phyloP scores from a whole-genome alignment of 2,888 invertebrate genomes.

The Sphaeridia pumilis region DNA sequence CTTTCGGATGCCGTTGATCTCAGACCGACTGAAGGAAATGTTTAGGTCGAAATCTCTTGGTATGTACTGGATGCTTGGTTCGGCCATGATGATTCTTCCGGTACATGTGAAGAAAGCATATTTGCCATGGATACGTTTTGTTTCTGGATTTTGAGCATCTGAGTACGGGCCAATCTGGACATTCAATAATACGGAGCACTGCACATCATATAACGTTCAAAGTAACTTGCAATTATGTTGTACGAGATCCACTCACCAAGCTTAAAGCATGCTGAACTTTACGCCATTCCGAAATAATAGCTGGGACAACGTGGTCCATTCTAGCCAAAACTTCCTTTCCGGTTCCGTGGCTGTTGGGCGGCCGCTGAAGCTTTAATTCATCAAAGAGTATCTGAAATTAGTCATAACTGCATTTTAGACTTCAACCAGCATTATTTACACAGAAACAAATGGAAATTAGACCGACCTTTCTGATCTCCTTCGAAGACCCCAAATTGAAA shows the following conservation, averaged over 20 bases:
- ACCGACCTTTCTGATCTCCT: conserved; percentile 63
- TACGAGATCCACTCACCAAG: too few relatives aligned
- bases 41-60: conserved; percentile 68
- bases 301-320: conserved; percentile 59
- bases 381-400: conserved; percentile 32
- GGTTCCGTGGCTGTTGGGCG: conserved; percentile 42
- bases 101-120: conserved; percentile 42
- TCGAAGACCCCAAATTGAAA: conserved; percentile 66
- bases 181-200: too few relatives aligned
- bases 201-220: neutral
- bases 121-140: conserved; percentile 37
- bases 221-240: neutral
- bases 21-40: conserved; percentile 28
- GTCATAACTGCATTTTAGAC: too few relatives aligned
- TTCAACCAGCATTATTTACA: too few relatives aligned
- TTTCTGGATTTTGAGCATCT: conserved; percentile 37
- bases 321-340: conserved; percentile 63
- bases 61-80: conserved; percentile 85
- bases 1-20: conserved; percentile 20
- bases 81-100: conserved; percentile 75
- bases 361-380: conserved; percentile 31
- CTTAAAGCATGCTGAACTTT: conserved; percentile 61
- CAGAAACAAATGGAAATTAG: too few relatives aligned
- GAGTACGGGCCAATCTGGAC: conserved; percentile 40
- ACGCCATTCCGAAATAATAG: conserved; percentile 68